Percentiles rank a stretch among this genome's conserved stretches.
Conservation (phyloP, 1,140 invertebrate genomes). For the Drosophila lacteicornis region DNA sequence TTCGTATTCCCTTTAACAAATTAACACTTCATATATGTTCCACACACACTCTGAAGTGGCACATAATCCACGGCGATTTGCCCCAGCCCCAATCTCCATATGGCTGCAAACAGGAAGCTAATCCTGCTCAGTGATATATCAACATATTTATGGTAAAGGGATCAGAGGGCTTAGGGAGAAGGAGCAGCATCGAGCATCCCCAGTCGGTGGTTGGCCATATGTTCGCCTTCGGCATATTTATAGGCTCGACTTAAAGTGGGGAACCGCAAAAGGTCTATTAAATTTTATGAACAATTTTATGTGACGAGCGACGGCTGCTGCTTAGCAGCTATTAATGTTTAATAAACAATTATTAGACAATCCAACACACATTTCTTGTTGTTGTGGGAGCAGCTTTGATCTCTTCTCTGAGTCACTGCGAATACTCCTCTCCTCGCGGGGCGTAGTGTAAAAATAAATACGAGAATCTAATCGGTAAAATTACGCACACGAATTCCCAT, state of each 20-base stretch:
- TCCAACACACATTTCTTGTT: conserved; percentile 28
- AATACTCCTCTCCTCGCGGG: no score
- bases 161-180: conserved; percentile 65
- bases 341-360: conserved; percentile 83
- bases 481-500: conserved; percentile 71
- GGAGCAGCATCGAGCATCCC: neutral
- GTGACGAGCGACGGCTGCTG: conserved; percentile 66
- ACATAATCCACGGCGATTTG: conserved; percentile 34
- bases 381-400: conserved; percentile 31
- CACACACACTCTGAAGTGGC: conserved; percentile 46
- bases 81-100: conserved; percentile 58
- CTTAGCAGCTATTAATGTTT: conserved; percentile 76
- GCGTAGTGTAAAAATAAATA: conserved; percentile 62
- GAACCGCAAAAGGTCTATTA: conserved; percentile 41
- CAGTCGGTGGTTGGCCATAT: conserved; percentile 69
- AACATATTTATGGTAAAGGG: conserved; percentile 83
- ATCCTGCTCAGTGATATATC: conserved; percentile 83
- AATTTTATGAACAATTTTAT: conserved; percentile 68
- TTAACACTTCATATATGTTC: conserved; percentile 78
- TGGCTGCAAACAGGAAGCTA: conserved; percentile 79
- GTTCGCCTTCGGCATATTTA: conserved; percentile 50
- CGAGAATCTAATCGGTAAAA: conserved; percentile 36
- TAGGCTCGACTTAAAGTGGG: conserved; percentile 22
- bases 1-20: conserved; percentile 63
- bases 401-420: conserved; percentile 40